These are phyloP conservation scores for Solen grandis DNA, from an alignment of 1,140 invertebrate genomes.

Conservation along the genomic window DNA sequence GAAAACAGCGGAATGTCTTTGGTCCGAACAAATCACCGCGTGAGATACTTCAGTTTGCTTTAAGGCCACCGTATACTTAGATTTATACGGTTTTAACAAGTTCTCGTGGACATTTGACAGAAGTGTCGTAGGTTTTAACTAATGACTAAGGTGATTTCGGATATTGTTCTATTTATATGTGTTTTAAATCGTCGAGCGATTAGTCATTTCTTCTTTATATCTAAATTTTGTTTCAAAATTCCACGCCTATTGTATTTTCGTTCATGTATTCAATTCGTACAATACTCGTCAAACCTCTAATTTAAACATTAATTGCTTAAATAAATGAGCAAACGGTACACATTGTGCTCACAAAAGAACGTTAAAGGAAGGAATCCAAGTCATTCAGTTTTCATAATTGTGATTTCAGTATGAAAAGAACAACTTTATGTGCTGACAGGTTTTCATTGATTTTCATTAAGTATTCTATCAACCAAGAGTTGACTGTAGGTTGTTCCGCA, in stretches of 20 bases:
- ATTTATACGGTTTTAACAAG: no score
- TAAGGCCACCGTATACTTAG: no score
- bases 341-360: neutral
- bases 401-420: constrained; percentile 3
- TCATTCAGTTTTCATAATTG: neutral
- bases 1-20: no score
- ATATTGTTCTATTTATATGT: no score
- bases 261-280: neutral
- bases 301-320: constrained; percentile 41
- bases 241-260: neutral
- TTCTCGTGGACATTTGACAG: no score
- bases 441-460: constrained; percentile 35
- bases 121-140: no score
- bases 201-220: no score
- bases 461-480: constrained; percentile 1
- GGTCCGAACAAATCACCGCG: no score
- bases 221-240: neutral
- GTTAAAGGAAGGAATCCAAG: neutral
- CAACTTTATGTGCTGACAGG: constrained; percentile 6
- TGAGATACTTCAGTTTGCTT: no score
- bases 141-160: no score
- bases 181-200: no score
- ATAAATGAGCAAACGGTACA: constrained; percentile 37
- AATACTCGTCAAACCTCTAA: neutral
- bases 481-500: no score